Evolutionary conservation across 2,797 vertebrate genomes (phyloP), one percentile per base, ranked within the genome.

Genomic region (Chelon labrosus): DNA sequence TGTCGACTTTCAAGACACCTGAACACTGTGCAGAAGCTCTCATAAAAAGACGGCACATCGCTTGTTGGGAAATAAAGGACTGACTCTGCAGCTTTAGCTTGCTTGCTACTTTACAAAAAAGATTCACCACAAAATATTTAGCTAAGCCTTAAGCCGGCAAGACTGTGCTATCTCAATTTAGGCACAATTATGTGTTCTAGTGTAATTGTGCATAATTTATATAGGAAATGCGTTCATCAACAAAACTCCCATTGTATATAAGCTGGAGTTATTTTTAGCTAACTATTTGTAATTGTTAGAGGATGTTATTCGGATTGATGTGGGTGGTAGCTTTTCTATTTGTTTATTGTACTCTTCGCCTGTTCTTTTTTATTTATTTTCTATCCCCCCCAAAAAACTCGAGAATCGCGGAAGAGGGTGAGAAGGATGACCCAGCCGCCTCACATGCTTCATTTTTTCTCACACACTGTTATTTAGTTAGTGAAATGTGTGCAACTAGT

Each of bases 1-100:
- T 84, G 67, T 69, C 19, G 8, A 12, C 49, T 56, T 20, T 56
- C 35, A 80, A 42, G n/a, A 47, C 10, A 31, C 44, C 5, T 57
- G 25, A 63, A 84, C 65, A 73, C 22, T 65, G 3, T 1, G 13
- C 66, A 84, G 60, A 65, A 19, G 10, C 31, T 38, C 20, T 64
- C 6, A 31, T 17, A 63, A 19, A 63, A 17, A 63, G 10, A 2
- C 42, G 19, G 7, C 14, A 7, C 14, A 5, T 35, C 37, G 12
- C 2, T 61, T 12, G 10, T 19, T 35, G 56, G 5, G 3, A 41
- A 49, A 35, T 9, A n/a, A 31, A 19, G 10, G 6, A 55, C 31
- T 11, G 14, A 14, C 19, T 19, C 10, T 14, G 7, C 20, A 38
- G 27, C 7, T 65, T 53, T 1, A 8, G 6, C 17, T 19, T 19